These are phyloP conservation scores for Odocoileus hemionus DNA, from an alignment of 2,113 vertebrate genomes.

Conservation along the genomic window DNA sequence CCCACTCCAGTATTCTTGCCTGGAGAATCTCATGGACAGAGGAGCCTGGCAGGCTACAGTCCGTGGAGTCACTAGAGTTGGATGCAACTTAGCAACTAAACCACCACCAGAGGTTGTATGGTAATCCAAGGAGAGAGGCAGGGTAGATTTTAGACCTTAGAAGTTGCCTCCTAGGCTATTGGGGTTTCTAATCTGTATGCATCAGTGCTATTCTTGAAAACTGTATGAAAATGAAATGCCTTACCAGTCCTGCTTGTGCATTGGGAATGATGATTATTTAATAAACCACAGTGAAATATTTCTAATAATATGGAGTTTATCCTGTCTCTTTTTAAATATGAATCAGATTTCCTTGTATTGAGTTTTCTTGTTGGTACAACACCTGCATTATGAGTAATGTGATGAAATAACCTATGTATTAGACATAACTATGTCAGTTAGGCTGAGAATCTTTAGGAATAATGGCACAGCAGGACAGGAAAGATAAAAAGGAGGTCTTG, in stretches of 20 bases:
- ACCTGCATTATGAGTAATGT: background rate
- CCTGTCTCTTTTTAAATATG: background rate
- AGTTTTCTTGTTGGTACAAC: background rate
- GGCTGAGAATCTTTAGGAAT: background rate
- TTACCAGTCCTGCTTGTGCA: background rate
- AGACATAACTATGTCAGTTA: background rate
- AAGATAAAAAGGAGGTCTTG: background rate
- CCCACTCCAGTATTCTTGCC: background rate
- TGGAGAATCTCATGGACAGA: background rate
- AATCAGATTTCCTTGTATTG: background rate
- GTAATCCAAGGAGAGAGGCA: background rate
- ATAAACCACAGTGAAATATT: background rate
- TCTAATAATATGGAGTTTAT: background rate
- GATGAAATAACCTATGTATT: background rate
- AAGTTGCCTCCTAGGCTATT: background rate
- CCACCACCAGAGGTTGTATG: background rate
- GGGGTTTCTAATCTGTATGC: background rate
- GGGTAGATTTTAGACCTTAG: background rate
- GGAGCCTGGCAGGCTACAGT: background rate
- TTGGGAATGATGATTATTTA: conserved; percentile 1
- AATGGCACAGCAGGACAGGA: background rate
- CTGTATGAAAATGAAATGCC: background rate
- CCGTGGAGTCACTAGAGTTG: background rate
- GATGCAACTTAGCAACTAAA: background rate
- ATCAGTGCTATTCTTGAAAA: background rate